Evolutionary conservation across 2,797 vertebrate species (phyloP), one percentile per base, ranked within the genome.

Genomic region (Channallabes apus): DNA sequence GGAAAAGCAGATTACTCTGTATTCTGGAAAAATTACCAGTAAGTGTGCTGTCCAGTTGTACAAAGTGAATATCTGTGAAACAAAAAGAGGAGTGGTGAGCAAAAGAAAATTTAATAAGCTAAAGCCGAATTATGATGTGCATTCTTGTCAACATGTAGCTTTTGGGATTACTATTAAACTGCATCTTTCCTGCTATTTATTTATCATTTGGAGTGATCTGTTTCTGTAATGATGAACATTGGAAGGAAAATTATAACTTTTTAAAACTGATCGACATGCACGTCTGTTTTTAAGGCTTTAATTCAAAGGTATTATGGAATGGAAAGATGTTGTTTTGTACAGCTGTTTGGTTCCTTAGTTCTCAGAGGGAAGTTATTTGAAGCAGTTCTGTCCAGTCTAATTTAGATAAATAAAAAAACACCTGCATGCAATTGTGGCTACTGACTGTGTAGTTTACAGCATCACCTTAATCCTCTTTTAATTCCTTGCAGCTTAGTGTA

Each of bases 361-460:
- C 35, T 71, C 35, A 4, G 0, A 6, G 11, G 35, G 3, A 41
- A 24, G 17, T 24, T 46, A 46, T 72, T 46, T 72, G 46, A 72
- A 56, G n/a, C 73, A 56, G 15, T 32, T 4, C 27, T 27, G 17
- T 76, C 73, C 0, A 35, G 29, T 35, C 18, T 77, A 59, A 59
- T 77, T 35, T 77, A 59, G 27, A 35, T 35, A 59, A 35, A 46
- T 46, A 4, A 77, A 35, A 38, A 38, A 38, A 35, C 54, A 32
- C 27, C 27, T 77, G 56, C 46, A 76, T 51, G 73, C 73, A 77
- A 58, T 59, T 56, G n/a, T 59, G 75, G 9, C 59, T 18, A 59
- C 18, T 24, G 75, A 77, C 46, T 76, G 54, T 9, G 72, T 59
- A 59, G 17, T 35, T 56, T 77, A 35, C 29, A 59, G 15, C 17